A percentile compares a stretch with the other conserved stretches of the same genome.
Conservation (phyloP, 2,113 vertebrate species). For the Larimichthys crocea region DNA sequence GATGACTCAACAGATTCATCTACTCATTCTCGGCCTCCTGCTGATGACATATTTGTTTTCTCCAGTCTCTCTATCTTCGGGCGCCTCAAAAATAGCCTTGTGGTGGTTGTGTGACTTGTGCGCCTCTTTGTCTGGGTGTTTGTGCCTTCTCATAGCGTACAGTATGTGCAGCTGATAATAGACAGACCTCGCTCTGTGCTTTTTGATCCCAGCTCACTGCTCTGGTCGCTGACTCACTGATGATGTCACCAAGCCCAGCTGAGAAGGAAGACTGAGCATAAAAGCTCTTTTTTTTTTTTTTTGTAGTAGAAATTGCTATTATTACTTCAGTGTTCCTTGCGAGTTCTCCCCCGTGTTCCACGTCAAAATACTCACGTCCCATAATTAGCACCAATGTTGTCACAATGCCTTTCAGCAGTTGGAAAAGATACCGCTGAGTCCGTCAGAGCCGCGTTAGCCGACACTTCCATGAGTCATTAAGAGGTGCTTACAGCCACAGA, state of each 20-base stretch:
- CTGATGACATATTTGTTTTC: conserved; percentile 77
- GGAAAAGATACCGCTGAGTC: conserved; percentile 46
- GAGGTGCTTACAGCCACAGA: conserved; percentile 54
- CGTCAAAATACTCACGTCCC: conserved; percentile 39
- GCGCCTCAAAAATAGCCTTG: conserved; percentile 67
- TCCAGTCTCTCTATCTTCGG: conserved; percentile 44
- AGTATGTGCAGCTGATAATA: conserved; percentile 76
- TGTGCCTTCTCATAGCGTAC: conserved; percentile 55
- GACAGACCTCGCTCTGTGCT: conserved; percentile 69
- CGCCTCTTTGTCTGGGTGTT: conserved; percentile 70
- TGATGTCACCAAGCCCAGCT: conserved; percentile 58
- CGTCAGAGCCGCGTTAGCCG: conserved; percentile 54
- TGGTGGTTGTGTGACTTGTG: conserved; percentile 72
- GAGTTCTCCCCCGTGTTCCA: conserved; percentile 26
- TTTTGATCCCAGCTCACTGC: conserved; percentile 68
- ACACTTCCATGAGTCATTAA: conserved; percentile 70
- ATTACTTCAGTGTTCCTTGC: conserved; percentile 28
- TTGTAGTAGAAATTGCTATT: conserved; percentile 25
- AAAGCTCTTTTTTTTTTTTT: neutral
- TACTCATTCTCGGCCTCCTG: conserved; percentile 52
- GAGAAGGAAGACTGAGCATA: conserved; percentile 11
- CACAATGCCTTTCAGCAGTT: conserved; percentile 27
- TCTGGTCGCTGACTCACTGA: conserved; percentile 72
- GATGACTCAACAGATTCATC: conserved; percentile 47
- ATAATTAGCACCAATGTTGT: conserved; percentile 41